Evolutionary conservation across 1,140 invertebrate genomes (phyloP), one percentile per base, ranked within the genome.

Genomic region (Neoseiulus cucumeris): DNA sequence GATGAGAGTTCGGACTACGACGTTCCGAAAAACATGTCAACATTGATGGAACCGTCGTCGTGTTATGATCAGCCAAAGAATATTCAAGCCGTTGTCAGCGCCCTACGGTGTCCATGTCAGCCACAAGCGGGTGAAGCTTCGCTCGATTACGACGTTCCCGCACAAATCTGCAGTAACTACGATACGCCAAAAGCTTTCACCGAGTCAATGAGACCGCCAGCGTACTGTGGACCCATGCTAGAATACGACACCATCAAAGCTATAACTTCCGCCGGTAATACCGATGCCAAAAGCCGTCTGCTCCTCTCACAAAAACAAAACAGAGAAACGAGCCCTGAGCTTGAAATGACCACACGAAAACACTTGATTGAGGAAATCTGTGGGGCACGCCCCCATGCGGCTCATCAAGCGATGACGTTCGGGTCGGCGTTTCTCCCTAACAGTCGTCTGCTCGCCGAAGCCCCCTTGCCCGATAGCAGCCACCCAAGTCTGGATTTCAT

Each of bases 11-110:
- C 51, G 33, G 51, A 59, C 33, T 59, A 59, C 22, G 51, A 59
- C 33, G 51, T 59, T 29, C 51, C 51, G 25, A 59, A 59, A 9
- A 25, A 59, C 22, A 14, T 59, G 22, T 25, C 51, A 17, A 33
- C 14, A 18, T 25, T 25, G 22, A 9, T 33, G 14, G 22, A 17
- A 9, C 51, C 51, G 14, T 59, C 51, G 25, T 59, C 51, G 14
- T 59, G 51, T 59, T 59, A 59, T 20, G 51, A 59, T 25, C 51
- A 59, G 51, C 51, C 51, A 17, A 59, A 59, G 51, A 59, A 59
- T 25, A 12, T 59, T 20, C 14, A 25, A 14, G 33, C 14, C 33
- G 51, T 59, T 2, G 22, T 33, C 4, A 29, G 14, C 22, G 51
- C 51, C 14, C 51, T 59, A 6, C 25, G 14, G 9, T 59, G 51